These are phyloP conservation scores for Lepus oiostolus DNA, from an alignment of 2,797 vertebrate genomes.

Conservation along the genomic window DNA sequence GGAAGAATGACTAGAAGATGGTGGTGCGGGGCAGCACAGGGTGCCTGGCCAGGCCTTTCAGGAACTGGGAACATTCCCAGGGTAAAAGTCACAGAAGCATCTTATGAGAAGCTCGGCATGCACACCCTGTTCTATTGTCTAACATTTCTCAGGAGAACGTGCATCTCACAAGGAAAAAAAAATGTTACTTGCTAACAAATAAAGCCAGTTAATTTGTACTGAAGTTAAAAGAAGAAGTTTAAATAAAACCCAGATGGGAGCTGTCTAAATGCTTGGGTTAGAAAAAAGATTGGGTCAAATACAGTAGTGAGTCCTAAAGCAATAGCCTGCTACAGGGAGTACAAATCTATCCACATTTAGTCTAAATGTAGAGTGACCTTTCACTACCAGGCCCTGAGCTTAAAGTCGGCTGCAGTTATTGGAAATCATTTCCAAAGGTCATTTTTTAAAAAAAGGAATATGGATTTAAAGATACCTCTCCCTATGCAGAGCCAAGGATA, in stretches of 20 bases:
- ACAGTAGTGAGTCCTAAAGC: slow-evolving; percentile 76
- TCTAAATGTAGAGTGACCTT: slow-evolving; percentile 87
- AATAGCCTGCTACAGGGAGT: slow-evolving; percentile 79
- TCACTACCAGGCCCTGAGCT: slow-evolving; percentile 82
- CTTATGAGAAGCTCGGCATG: neutral
- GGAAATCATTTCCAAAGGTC: slow-evolving; percentile 89
- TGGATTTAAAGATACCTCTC: slow-evolving; percentile 76
- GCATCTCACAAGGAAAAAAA: neutral
- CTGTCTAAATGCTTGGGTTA: slow-evolving; percentile 79
- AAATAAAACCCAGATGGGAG: slow-evolving; percentile 77
- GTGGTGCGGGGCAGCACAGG: neutral
- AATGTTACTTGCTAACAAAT: neutral
- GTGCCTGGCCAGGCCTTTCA: neutral
- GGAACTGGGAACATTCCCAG: accelerated
- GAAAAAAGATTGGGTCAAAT: slow-evolving; percentile 83
- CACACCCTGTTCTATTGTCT: neutral
- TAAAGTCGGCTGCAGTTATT: slow-evolving; percentile 86
- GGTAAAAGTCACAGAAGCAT: neutral
- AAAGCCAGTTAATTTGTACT: slow-evolving; percentile 58
- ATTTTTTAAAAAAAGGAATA: slow-evolving; percentile 81
- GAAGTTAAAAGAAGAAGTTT: slow-evolving; percentile 72
- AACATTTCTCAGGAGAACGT: slow-evolving; percentile 27
- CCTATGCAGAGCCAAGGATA: slow-evolving; percentile 65
- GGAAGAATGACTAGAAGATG: neutral
- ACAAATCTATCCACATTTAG: slow-evolving; percentile 84